Conservation (phyloP, 2,888 invertebrate genomes). For the Melikaiella ostensackeni region DNA sequence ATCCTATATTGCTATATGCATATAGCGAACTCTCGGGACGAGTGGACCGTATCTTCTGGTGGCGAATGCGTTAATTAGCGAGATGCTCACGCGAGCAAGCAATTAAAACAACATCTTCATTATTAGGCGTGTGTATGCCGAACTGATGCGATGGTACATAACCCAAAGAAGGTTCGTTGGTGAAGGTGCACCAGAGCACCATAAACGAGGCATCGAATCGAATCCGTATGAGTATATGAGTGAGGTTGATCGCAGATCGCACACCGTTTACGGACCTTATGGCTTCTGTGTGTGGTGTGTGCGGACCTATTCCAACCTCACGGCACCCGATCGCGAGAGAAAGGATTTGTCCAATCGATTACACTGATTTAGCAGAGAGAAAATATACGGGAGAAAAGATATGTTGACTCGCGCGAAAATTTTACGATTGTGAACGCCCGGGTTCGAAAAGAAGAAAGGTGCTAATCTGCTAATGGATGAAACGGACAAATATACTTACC, state of each 20-base stretch:
- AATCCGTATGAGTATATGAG: not conserved
- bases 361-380: conserved; percentile 25
- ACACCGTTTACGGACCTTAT: conserved; percentile 12
- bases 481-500: not conserved
- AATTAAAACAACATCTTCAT: conserved; percentile 77
- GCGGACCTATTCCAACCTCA: conserved; percentile 14
- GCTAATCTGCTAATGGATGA: conserved; percentile 23
- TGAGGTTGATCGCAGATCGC: conserved; percentile 13
- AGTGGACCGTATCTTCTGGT: conserved; percentile 68
- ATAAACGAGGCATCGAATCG: conserved; percentile 31
- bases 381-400: conserved; percentile 18
- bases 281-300: conserved; percentile 11
- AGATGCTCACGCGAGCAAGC: conserved; percentile 75
- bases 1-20: not conserved
- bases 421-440: conserved; percentile 21
- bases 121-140: conserved; percentile 71
- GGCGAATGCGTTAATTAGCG: conserved; percentile 76
- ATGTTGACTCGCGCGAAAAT: conserved; percentile 33
- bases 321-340: conserved; percentile 16
- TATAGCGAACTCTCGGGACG: conserved; percentile 60
- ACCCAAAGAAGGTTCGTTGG: conserved; percentile 30
- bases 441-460: conserved; percentile 19
- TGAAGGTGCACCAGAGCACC: conserved; percentile 22
- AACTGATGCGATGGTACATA: conserved; percentile 51
- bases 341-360: conserved; percentile 34